A percentile compares a stretch with the other conserved stretches of the same genome.
Conservation (phyloP, 2,888 invertebrate genomes). For the Lasioglossum marginatum region DNA sequence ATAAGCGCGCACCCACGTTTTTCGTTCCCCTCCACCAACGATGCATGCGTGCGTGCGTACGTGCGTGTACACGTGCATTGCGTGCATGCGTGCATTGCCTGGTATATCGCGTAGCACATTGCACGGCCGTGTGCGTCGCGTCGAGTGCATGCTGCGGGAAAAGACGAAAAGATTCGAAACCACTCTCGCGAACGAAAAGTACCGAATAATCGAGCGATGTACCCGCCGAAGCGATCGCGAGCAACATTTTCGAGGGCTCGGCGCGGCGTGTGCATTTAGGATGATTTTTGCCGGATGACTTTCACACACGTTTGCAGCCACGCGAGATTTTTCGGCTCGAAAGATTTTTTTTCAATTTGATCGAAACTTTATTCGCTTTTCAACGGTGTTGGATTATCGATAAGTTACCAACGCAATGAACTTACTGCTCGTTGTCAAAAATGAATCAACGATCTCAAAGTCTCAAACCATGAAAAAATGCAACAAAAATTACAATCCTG, state of each 20-base stretch:
- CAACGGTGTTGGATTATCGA: no score
- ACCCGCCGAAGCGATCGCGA: neutral
- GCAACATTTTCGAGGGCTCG: neutral
- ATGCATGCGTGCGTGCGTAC: neutral
- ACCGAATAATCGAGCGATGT: constrained; percentile 47
- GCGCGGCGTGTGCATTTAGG: neutral
- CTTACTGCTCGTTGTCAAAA: no score
- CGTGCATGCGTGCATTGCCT: neutral
- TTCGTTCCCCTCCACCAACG: constrained; percentile 32
- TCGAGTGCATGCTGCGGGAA: neutral
- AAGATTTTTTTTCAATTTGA: neutral
- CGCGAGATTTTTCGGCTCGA: neutral
- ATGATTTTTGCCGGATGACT: neutral
- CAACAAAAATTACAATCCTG: no score
- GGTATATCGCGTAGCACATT: neutral
- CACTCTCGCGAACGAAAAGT: constrained; percentile 36
- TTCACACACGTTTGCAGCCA: neutral
- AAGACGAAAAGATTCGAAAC: constrained; percentile 29
- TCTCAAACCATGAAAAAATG: no score
- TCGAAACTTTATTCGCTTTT: neutral
- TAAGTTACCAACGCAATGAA: no score
- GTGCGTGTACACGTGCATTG: neutral
- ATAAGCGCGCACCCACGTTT: constrained; percentile 38
- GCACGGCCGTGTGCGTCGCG: neutral
- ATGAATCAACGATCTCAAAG: no score